Percentiles rank a stretch among this genome's conserved stretches.
phyloP scores from a whole-genome alignment of 2,888 invertebrate species.

The Bugula neritina region DNA sequence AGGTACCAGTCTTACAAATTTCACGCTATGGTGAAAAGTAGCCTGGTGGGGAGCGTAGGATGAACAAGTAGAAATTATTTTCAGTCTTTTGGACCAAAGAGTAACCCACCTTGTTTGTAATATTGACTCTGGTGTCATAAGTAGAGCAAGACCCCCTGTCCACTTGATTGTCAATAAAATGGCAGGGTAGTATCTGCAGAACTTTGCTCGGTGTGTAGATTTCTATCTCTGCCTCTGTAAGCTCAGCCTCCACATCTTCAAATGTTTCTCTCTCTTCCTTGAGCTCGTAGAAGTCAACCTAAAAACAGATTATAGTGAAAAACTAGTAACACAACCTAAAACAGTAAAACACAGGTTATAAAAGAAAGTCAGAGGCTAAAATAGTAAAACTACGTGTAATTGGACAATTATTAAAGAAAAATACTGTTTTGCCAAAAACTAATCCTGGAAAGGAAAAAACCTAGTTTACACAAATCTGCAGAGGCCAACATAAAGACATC shows the following conservation, averaged over 20 bases:
- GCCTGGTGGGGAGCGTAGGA: too few relatives aligned
- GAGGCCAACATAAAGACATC: too few relatives aligned
- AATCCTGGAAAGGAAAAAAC: too few relatives aligned
- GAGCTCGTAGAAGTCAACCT: constrained; percentile 14
- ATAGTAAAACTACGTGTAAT: not conserved
- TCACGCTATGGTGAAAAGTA: too few relatives aligned
- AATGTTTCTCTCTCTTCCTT: not conserved
- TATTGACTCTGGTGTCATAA: not conserved
- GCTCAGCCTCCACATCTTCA: not conserved
- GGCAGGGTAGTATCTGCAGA: not conserved
- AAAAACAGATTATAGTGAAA: not conserved
- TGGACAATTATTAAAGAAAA: not conserved
- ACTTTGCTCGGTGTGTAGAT: not conserved
- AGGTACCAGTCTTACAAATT: too few relatives aligned
- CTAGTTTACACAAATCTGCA: too few relatives aligned
- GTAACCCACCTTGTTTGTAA: constrained; percentile 7
- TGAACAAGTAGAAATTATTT: too few relatives aligned
- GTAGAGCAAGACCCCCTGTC: constrained; percentile 15
- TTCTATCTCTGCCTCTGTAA: not conserved
- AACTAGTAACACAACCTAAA: too few relatives aligned
- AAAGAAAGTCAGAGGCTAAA: not conserved
- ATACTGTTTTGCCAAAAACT: too few relatives aligned
- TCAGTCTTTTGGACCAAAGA: too few relatives aligned
- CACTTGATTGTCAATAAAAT: not conserved
- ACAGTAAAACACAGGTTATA: not conserved